phyloP scores from a whole-genome alignment of 2,113 vertebrate genomes.

The Alexandromys fortis region DNA sequence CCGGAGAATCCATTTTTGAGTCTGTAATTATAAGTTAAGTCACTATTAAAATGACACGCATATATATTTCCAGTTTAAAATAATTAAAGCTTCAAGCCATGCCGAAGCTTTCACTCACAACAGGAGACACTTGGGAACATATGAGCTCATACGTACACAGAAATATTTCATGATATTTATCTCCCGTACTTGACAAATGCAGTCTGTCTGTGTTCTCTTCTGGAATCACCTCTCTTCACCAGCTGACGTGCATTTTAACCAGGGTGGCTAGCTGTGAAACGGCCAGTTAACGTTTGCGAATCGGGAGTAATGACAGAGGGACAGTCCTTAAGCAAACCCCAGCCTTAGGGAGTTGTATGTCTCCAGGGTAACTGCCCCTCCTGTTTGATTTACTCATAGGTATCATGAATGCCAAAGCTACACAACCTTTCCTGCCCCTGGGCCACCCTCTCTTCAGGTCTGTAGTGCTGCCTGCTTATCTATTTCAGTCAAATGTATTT shows the following conservation, averaged over 20 bases:
- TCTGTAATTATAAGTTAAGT: slow-evolving; percentile 78
- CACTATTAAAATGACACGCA: slow-evolving; percentile 74
- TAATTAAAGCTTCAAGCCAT: slow-evolving; percentile 60
- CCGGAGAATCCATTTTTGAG: slow-evolving; percentile 74
- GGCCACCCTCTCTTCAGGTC: slow-evolving; percentile 91
- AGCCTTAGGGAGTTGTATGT: slow-evolving; percentile 82
- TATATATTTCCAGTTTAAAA: slow-evolving; percentile 74
- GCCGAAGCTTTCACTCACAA: slow-evolving; percentile 66
- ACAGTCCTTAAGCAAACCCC: slow-evolving; percentile 74
- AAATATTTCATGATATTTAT: slow-evolving; percentile 59
- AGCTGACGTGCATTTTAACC: slow-evolving; percentile 60
- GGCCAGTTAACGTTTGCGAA: slow-evolving; percentile 75
- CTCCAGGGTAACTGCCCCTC: slow-evolving; percentile 77
- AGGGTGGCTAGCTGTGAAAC: slow-evolving; percentile 66
- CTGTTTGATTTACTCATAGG: slow-evolving; percentile 91
- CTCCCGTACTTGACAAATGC: slow-evolving; percentile 49
- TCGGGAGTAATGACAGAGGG: slow-evolving; percentile 49
- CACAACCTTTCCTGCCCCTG: slow-evolving; percentile 88
- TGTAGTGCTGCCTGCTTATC: slow-evolving; percentile 97
- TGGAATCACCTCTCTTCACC: neutral
- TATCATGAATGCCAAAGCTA: slow-evolving; percentile 94
- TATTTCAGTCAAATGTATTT: slow-evolving; percentile 99
- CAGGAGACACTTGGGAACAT: slow-evolving; percentile 48
- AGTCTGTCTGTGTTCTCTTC: neutral
- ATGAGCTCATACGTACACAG: slow-evolving; percentile 50